phyloP scores from a whole-genome alignment of 2,888 invertebrate genomes.

The Epinotia brunnichana region DNA sequence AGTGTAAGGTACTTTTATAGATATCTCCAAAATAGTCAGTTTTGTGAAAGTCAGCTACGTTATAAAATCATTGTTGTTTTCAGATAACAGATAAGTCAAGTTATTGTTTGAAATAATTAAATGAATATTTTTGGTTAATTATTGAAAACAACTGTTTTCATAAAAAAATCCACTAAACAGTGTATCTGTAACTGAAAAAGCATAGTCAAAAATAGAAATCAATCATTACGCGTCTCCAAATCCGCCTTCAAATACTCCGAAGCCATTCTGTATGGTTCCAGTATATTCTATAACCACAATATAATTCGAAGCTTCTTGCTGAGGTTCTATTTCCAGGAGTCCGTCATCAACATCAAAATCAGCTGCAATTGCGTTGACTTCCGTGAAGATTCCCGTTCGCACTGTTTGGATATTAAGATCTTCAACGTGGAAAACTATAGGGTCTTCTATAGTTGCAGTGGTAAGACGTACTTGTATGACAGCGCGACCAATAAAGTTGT shows the following conservation, averaged over 20 bases:
- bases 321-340: slow-evolving; percentile 56
- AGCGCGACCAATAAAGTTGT: slow-evolving; percentile 59
- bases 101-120: too few species aligned
- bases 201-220: not conserved
- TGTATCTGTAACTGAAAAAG: not conserved
- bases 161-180: not conserved
- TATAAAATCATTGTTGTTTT: too few species aligned
- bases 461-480: slow-evolving; percentile 55
- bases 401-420: slow-evolving; percentile 57
- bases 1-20: too few species aligned
- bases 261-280: slow-evolving; percentile 53
- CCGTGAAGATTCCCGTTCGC: slow-evolving; percentile 56
- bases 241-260: slow-evolving; percentile 58
- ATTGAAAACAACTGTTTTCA: not conserved
- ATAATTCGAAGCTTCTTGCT: slow-evolving; percentile 49
- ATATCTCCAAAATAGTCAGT: too few species aligned
- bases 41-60: too few species aligned
- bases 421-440: slow-evolving; percentile 55
- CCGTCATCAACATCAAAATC: slow-evolving; percentile 49
- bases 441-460: slow-evolving; percentile 53
- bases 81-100: too few species aligned
- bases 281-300: slow-evolving; percentile 63
- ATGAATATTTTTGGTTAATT: not conserved
- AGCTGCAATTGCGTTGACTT: slow-evolving; percentile 50
- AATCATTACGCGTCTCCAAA: slow-evolving; percentile 51